Conservation (phyloP, 2,888 invertebrate genomes). For the Teleogryllus oceanicus region DNA sequence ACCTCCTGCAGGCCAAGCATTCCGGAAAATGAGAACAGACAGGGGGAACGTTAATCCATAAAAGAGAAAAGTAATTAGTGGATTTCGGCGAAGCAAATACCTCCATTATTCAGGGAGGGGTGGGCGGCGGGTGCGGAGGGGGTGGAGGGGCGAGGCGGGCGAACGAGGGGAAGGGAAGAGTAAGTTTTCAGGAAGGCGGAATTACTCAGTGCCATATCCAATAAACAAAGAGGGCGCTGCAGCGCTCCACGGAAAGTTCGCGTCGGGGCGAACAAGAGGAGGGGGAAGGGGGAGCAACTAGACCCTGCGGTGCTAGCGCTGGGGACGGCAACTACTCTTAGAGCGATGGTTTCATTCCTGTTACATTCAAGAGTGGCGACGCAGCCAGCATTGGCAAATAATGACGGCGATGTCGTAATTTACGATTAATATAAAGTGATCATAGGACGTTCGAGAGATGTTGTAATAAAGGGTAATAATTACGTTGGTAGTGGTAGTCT, state of each 20-base stretch:
- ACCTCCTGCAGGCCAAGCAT: not conserved
- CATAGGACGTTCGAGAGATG: no score
- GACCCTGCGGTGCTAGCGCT: no score
- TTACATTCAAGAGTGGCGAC: no score
- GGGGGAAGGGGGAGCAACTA: not conserved
- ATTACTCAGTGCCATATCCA: slow-evolving; percentile 11
- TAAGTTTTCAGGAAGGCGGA: slow-evolving; percentile 8
- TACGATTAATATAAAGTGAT: no score
- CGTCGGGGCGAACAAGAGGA: no score
- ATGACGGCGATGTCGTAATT: no score
- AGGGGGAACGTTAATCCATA: slow-evolving; percentile 1
- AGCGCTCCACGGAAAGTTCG: not conserved
- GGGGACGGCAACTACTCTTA: no score
- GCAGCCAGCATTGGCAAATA: no score
- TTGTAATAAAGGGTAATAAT: no score
- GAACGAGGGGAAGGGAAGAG: not conserved
- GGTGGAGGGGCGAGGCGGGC: not conserved
- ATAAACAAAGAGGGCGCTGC: not conserved
- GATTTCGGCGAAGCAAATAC: slow-evolving; percentile 18
- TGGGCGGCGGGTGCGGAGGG: not conserved
- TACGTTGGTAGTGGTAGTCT: no score
- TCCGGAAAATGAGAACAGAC: slow-evolving; percentile 18
- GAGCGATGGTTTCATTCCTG: no score
- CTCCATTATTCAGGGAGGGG: not conserved
- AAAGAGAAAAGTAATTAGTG: slow-evolving; percentile 18